Conservation (phyloP, 2,113 vertebrate genomes). For the Antechinus flavipes region DNA sequence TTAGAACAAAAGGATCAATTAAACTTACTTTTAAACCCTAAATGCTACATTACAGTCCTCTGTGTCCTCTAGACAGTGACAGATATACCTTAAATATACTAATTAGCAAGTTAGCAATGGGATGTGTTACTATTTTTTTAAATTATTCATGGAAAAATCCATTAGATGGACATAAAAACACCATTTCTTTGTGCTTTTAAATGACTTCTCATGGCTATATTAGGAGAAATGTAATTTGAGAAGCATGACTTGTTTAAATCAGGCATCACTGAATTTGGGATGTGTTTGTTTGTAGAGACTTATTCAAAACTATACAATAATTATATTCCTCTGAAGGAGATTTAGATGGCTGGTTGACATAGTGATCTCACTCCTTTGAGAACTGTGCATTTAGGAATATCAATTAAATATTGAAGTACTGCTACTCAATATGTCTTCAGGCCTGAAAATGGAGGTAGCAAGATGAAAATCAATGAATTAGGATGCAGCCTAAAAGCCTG, state of each 20-base stretch:
- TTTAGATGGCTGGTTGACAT: no score
- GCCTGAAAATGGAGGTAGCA: not conserved
- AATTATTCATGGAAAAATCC: not conserved
- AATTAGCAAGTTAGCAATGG: not conserved
- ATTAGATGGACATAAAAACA: not conserved
- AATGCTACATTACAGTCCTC: not conserved
- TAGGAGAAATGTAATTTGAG: not conserved
- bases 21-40: not conserved
- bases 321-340: not conserved
- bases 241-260: not conserved
- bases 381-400: not conserved
- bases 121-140: not conserved
- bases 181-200: not conserved
- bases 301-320: not conserved
- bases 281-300: not conserved
- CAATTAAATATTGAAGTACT: not conserved
- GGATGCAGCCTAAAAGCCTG: not conserved
- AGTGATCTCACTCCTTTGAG: not conserved
- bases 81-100: not conserved
- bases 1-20: not conserved
- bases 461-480: not conserved
- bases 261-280: not conserved
- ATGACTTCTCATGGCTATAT: not conserved
- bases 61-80: not conserved
- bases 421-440: not conserved